Conservation (phyloP, 2,888 invertebrate species). For the Drosophila birchii region DNA sequence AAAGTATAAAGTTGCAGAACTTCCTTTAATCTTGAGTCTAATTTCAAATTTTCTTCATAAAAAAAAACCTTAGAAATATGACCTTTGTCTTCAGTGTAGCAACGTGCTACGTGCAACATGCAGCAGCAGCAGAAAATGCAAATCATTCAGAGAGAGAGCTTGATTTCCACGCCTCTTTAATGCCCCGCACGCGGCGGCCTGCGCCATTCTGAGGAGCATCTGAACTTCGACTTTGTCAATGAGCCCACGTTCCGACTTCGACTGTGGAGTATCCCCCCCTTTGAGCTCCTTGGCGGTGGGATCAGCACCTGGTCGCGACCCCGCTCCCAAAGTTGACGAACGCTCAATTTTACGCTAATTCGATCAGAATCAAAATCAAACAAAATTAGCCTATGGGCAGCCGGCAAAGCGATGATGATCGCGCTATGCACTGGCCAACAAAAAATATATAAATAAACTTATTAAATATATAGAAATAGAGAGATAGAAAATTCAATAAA, state of each 20-base stretch:
- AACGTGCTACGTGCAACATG: constrained; percentile 23
- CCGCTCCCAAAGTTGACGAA: constrained; percentile 59
- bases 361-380: constrained; percentile 76
- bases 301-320: constrained; percentile 28
- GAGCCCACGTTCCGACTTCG: constrained; percentile 50
- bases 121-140: constrained; percentile 45
- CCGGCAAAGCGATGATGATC: constrained; percentile 50
- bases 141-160: constrained; percentile 48
- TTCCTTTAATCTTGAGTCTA: too few species aligned
- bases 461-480: background rate
- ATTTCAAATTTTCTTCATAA: too few species aligned
- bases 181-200: constrained; percentile 63
- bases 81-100: constrained; percentile 4
- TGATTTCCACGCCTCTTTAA: constrained; percentile 59
- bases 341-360: constrained; percentile 78
- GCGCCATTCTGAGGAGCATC: constrained; percentile 22
- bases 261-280: background rate
- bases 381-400: constrained; percentile 64
- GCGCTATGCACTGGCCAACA: constrained; percentile 12
- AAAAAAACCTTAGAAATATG: background rate
- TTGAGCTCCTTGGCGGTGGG: background rate
- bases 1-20: background rate
- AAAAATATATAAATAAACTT: background rate
- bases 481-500: background rate
- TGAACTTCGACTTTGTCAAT: constrained; percentile 74